These are phyloP conservation scores for Micromesistius poutassou DNA, from an alignment of 2,797 vertebrate species.

Conservation along the genomic window DNA sequence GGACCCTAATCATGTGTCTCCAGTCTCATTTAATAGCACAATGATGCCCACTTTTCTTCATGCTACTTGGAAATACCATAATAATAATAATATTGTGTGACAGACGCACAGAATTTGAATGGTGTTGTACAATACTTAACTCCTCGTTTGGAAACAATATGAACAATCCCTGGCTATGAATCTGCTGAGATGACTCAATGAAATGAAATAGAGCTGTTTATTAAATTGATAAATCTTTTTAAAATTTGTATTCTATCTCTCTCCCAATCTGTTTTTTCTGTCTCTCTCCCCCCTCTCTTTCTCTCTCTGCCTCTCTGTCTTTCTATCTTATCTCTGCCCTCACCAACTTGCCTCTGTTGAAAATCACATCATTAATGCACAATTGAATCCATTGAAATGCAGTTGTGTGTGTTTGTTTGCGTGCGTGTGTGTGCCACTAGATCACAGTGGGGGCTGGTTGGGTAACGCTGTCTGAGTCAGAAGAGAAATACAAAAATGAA, in stretches of 20 bases:
- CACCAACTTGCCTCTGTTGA: background rate
- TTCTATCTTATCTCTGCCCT: background rate
- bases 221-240: conserved; percentile 21
- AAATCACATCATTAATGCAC: background rate
- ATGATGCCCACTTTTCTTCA: too few species aligned
- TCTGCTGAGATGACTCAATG: conserved; percentile 37
- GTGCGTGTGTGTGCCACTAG: background rate
- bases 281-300: background rate
- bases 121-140: background rate
- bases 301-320: background rate
- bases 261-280: too few species aligned
- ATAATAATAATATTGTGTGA: too few species aligned
- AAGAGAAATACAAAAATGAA: background rate
- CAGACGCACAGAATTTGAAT: too few species aligned
- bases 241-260: background rate
- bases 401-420: background rate
- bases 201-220: conserved; percentile 28
- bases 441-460: conserved; percentile 1
- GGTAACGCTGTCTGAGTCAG: conserved; percentile 21
- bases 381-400: background rate
- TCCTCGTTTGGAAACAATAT: background rate
- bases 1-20: background rate
- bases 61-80: background rate
- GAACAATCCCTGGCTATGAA: conserved; percentile 32
- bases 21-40: too few species aligned